A percentile compares a stretch with the other conserved stretches of the same genome.
Conservation (phyloP, 2,113 vertebrate genomes). For the Caloenas nicobarica region DNA sequence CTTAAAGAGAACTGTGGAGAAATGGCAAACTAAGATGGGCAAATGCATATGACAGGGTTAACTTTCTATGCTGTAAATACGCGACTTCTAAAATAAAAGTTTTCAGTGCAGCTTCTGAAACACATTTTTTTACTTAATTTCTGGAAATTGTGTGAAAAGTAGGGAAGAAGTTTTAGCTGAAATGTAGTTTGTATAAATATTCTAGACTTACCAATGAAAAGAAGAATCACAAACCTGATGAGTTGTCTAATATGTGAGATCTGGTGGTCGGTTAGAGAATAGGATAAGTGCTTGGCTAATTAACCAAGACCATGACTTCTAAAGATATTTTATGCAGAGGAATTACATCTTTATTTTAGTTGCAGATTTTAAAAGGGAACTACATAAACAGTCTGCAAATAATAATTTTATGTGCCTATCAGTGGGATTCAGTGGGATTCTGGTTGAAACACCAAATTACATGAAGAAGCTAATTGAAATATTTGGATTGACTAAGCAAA, state of each 20-base stretch:
- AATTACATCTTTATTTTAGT: conserved; percentile 25
- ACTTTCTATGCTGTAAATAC: neutral
- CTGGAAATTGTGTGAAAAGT: neutral
- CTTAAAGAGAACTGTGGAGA: neutral
- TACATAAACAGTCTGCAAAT: conserved; percentile 55
- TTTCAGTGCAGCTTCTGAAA: neutral
- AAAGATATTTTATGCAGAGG: neutral
- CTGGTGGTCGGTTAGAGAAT: neutral
- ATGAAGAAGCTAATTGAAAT: conserved; percentile 60
- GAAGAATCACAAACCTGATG: neutral
- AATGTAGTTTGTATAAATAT: neutral
- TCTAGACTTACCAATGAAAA: neutral
- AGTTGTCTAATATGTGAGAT: neutral
- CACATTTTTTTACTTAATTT: neutral
- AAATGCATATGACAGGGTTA: neutral
- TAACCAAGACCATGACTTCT: neutral
- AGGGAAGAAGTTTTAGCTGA: neutral
- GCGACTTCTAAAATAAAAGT: neutral
- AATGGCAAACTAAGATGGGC: neutral
- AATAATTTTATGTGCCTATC: conserved; percentile 55
- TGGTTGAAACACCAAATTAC: conserved; percentile 51
- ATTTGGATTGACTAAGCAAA: conserved; percentile 65
- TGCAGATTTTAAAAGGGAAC: conserved; percentile 31
- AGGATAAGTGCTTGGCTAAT: neutral
- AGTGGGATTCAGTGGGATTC: conserved; percentile 25